Evolutionary conservation across 2,113 vertebrate genomes (phyloP).

Genomic region (Verasper variegatus): DNA sequence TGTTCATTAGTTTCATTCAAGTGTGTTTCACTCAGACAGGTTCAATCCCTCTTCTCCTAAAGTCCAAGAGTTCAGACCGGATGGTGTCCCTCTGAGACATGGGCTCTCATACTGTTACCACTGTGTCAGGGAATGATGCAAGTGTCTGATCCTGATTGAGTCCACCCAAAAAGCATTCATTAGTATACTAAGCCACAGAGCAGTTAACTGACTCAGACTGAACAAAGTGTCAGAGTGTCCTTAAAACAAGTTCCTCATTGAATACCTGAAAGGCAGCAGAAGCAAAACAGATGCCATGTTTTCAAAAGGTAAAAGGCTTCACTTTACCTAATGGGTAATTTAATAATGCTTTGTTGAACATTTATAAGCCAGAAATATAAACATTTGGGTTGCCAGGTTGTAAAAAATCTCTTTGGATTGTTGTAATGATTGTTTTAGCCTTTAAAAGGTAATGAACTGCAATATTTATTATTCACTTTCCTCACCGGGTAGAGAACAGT

Average conservation of each 20-base stretch:
- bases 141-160: background rate
- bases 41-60: background rate
- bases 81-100: background rate
- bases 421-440: background rate
- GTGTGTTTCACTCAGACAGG: background rate
- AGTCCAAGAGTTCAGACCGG: background rate
- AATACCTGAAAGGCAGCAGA: conserved; percentile 39
- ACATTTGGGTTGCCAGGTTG: background rate
- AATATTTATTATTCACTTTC: background rate
- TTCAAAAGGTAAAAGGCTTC: background rate
- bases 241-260: background rate
- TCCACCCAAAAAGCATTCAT: background rate
- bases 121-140: conserved; percentile 26
- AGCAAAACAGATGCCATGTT: conserved; percentile 5
- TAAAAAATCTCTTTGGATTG: background rate
- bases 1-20: background rate
- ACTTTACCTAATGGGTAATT: background rate
- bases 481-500: background rate
- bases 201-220: background rate
- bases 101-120: background rate
- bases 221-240: background rate
- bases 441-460: background rate
- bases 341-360: background rate
- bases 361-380: background rate
- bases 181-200: background rate